Evolutionary conservation across 2,888 invertebrate genomes (phyloP).

Genomic region (Clistopyga incitator): DNA sequence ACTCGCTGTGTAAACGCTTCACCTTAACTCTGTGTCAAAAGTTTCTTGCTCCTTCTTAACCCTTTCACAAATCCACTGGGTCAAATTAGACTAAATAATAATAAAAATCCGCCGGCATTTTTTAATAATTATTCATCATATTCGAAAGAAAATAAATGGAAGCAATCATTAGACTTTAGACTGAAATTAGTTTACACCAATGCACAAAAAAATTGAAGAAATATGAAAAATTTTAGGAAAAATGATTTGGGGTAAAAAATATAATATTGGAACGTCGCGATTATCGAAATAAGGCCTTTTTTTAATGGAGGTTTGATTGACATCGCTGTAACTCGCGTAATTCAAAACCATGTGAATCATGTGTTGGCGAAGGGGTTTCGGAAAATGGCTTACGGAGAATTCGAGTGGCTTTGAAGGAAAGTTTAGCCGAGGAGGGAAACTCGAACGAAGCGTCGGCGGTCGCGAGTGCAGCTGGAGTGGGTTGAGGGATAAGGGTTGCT

Average conservation of each 20-base stretch:
- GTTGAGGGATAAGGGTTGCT: slow-evolving; percentile 74
- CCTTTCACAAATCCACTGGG: too few relatives aligned
- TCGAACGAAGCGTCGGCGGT: slow-evolving; percentile 48
- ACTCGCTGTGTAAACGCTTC: neutral
- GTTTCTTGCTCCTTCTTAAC: neutral
- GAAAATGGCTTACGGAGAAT: slow-evolving; percentile 43
- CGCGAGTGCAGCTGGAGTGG: slow-evolving; percentile 46
- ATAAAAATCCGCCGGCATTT: too few relatives aligned
- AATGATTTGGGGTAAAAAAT: neutral
- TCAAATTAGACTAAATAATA: too few relatives aligned
- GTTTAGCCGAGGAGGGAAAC: slow-evolving; percentile 47
- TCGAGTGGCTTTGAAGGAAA: slow-evolving; percentile 33
- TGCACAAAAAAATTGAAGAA: too few relatives aligned
- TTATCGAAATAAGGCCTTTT: neutral
- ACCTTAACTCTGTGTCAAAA: slow-evolving; percentile 2
- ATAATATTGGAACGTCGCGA: neutral
- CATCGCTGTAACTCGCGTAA: neutral
- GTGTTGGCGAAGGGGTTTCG: slow-evolving; percentile 20
- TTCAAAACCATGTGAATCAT: neutral
- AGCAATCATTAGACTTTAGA: too few relatives aligned
- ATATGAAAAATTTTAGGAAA: neutral
- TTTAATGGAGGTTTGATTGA: neutral
- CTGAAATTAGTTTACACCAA: too few relatives aligned
- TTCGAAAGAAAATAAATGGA: too few relatives aligned
- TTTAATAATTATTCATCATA: too few relatives aligned